Evolutionary conservation across 2,888 invertebrate species (phyloP), one percentile per base, ranked within the genome.

Genomic region (Athalia circularis): DNA sequence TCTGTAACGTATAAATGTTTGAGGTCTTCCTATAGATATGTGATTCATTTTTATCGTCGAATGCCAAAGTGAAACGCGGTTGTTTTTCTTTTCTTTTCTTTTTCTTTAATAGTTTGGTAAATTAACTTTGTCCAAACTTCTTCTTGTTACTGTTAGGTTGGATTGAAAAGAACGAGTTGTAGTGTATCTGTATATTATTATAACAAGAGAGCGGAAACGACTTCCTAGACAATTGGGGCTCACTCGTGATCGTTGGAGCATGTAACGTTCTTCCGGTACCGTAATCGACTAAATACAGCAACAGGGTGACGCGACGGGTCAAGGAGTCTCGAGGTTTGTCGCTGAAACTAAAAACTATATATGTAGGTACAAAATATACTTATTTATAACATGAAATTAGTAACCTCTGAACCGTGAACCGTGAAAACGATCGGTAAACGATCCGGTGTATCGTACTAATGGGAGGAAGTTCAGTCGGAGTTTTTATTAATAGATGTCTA

Each of bases 201-300:
- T 29, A n/a, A 45, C 45, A 59, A 72, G 54, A 57, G 72, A 72
- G 59, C 72, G 72, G 72, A 72, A 72, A 72, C 72, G 72, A 59
- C 72, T 57, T 72, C 72, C 72, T 72, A 72, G 72, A 72, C 72
- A 72, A 72, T 72, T 72, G 72, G 29, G 72, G 72, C 72, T 59
- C 72, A 45, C 57, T 57, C 72, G 72, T n/a, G 72, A 72, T 72
- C 72, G 72, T 47, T 72, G 59, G 72, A 72, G 72, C 72, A 59
- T 72, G 72, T 72, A 72, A 72, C 72, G 72, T 72, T 72, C 72
- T 72, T 72, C 72, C 72, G 72, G 72, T 72, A 9, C 72, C 72
- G 45, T 72, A 72, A 72, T 72, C 72, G 72, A 72, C 72, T 72
- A 72, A 72, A 72, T 59, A 72, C 65, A 29, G 64, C 52, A 72